Conservation (phyloP, 2,797 vertebrate species). For the Protosalanx chinensis region DNA sequence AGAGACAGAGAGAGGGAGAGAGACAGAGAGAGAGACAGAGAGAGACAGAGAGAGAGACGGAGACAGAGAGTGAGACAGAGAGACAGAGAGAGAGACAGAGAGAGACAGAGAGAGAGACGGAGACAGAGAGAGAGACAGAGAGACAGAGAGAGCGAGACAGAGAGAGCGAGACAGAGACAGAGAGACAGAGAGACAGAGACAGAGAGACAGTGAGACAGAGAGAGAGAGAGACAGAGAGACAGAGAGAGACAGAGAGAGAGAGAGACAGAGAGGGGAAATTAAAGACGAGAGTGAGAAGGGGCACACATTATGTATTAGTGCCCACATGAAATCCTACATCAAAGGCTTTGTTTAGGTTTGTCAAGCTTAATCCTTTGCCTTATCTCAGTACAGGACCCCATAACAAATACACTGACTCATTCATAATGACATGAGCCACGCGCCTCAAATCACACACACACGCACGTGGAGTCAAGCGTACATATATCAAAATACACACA, state of each 20-base stretch:
- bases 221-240: neutral
- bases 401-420: neutral
- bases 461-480: neutral
- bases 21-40: neutral
- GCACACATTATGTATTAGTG: no score
- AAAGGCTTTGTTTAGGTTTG: neutral
- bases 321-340: neutral
- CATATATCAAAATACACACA: slow-evolving; percentile 1
- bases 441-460: neutral
- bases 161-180: neutral
- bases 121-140: neutral
- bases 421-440: neutral
- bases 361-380: neutral
- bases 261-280: neutral
- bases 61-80: neutral
- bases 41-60: neutral
- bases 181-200: neutral
- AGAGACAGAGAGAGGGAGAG: neutral
- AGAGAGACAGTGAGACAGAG: neutral
- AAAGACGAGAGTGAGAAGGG: neutral
- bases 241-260: neutral
- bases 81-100: neutral
- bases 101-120: neutral
- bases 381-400: neutral
- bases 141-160: no score